phyloP scores from a whole-genome alignment of 2,888 invertebrate genomes.

The Lasioglossum calceatum region DNA sequence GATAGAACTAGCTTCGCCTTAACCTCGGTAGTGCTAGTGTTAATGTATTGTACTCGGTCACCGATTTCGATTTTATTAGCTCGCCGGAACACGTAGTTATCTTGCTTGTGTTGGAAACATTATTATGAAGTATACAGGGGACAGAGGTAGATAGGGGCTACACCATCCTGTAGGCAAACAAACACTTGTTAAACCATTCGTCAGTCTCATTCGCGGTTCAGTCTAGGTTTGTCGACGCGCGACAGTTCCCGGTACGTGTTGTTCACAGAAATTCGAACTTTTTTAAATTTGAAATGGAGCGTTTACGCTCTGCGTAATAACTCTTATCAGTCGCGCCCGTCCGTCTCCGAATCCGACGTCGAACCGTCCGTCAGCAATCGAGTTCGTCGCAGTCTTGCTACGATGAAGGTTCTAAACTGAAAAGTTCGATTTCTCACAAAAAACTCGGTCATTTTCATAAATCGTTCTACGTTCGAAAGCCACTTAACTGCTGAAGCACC shows the following conservation, averaged over 20 bases:
- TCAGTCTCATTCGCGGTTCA: constrained; percentile 55
- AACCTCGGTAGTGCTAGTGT: no score
- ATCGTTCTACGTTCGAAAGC: background rate
- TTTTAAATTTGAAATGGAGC: background rate
- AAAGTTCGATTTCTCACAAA: background rate
- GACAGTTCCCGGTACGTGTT: constrained; percentile 36
- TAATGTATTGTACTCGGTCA: background rate
- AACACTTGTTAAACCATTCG: constrained; percentile 45
- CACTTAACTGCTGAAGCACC: background rate
- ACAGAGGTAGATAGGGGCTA: constrained; percentile 61
- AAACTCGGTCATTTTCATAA: background rate
- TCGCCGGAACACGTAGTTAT: constrained; percentile 52
- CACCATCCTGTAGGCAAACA: constrained; percentile 46
- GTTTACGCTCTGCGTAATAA: background rate
- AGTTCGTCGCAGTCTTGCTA: background rate
- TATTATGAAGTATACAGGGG: constrained; percentile 50
- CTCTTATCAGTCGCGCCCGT: background rate
- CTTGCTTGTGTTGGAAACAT: constrained; percentile 57
- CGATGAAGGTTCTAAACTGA: background rate
- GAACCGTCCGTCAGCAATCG: background rate
- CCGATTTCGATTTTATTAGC: constrained; percentile 5
- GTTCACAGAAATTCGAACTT: background rate
- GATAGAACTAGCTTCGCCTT: no score
- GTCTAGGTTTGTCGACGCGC: constrained; percentile 35
- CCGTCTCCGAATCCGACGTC: background rate